phyloP scores from a whole-genome alignment of 2,888 invertebrate species.

The Euspilapteryx auroguttella region DNA sequence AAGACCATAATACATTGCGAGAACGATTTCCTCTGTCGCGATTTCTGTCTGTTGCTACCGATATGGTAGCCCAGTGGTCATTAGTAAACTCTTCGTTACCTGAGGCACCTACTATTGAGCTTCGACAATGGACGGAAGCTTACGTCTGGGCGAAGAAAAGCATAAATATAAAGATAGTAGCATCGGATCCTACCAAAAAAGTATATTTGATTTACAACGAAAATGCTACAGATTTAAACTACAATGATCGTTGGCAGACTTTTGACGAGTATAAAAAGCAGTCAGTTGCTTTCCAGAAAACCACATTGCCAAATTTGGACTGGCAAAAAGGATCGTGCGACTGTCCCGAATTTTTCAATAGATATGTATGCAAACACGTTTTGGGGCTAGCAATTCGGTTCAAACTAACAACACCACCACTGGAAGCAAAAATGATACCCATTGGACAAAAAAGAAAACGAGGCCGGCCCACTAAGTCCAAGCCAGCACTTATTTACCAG shows the following conservation, averaged over 20 bases:
- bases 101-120: slow-evolving; percentile 5
- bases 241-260: slow-evolving; percentile 6
- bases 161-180: slow-evolving; percentile 6
- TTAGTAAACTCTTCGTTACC: slow-evolving; percentile 5
- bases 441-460: slow-evolving; percentile 7
- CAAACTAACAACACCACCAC: slow-evolving; percentile 4
- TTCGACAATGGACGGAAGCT: slow-evolving; percentile 5
- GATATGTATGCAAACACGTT: slow-evolving; percentile 7
- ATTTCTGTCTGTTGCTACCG: slow-evolving; percentile 6
- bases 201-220: slow-evolving; percentile 6
- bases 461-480: slow-evolving; percentile 4
- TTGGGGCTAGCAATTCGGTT: slow-evolving; percentile 3
- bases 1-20: slow-evolving; percentile 7
- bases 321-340: neutral
- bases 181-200: slow-evolving; percentile 6
- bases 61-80: slow-evolving; percentile 7
- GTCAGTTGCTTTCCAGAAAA: slow-evolving; percentile 6
- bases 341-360: slow-evolving; percentile 3
- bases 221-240: slow-evolving; percentile 6
- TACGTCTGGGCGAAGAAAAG: slow-evolving; percentile 5
- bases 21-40: slow-evolving; percentile 7
- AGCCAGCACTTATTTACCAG: slow-evolving; percentile 6
- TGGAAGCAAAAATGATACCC: slow-evolving; percentile 7
- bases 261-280: slow-evolving; percentile 7
- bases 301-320: slow-evolving; percentile 4